Evolutionary conservation across 2,888 invertebrate species (phyloP).

Genomic region (Listrodromus nycthemerus): DNA sequence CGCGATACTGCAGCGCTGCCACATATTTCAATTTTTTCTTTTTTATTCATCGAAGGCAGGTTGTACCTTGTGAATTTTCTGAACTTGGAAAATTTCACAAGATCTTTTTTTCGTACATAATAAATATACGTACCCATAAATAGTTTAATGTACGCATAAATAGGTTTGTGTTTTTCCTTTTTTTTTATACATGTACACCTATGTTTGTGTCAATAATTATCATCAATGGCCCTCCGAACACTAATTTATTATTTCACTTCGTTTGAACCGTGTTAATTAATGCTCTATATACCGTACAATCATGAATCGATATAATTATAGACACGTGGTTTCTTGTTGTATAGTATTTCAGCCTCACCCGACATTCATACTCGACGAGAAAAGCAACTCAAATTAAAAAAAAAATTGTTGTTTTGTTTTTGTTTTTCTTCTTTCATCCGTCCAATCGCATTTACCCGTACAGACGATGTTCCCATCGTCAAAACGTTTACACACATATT

Average conservation of each 20-base stretch:
- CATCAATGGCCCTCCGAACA: conserved; percentile 73
- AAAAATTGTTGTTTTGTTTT: conserved; percentile 55
- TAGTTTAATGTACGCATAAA: conserved; percentile 43
- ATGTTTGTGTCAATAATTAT: conserved; percentile 76
- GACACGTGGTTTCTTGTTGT: conserved; percentile 69
- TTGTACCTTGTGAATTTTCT: conserved; percentile 49
- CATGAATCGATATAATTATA: conserved; percentile 77
- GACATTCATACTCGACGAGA: conserved; percentile 72
- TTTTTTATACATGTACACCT: conserved; percentile 73
- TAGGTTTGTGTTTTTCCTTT: conserved; percentile 60
- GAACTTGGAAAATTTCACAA: conserved; percentile 57
- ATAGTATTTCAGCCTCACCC: conserved; percentile 64
- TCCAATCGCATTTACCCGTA: conserved; percentile 60
- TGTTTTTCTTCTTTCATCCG: conserved; percentile 32
- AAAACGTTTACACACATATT: conserved; percentile 66
- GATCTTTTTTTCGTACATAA: conserved; percentile 54
- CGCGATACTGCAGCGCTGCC: conserved; percentile 65
- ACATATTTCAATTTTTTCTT: conserved; percentile 53
- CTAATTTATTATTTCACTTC: conserved; percentile 69
- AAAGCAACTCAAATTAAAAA: conserved; percentile 75
- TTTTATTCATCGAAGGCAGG: conserved; percentile 54
- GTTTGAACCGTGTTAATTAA: conserved; percentile 51
- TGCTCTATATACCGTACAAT: conserved; percentile 62
- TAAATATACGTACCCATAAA: conserved; percentile 46
- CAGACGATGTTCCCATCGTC: conserved; percentile 59